Evolutionary conservation across 2,797 vertebrate genomes (phyloP).

Genomic region (Champsocephalus gunnari): DNA sequence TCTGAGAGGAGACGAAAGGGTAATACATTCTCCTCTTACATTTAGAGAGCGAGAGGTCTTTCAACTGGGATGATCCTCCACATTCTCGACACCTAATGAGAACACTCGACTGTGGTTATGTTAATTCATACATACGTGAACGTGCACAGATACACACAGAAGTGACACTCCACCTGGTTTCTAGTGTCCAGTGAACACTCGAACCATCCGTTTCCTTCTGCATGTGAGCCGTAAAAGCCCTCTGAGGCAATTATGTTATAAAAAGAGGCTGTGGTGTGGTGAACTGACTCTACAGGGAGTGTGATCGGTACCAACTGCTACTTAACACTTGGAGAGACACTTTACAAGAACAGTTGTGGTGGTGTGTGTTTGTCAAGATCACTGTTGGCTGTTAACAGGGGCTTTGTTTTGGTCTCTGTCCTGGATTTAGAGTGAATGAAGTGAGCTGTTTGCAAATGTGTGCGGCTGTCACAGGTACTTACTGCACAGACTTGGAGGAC

Average conservation of each 20-base stretch:
- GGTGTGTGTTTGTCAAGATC: conserved; percentile 13
- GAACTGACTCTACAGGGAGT: conserved; percentile 13
- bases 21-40: conserved; percentile 37
- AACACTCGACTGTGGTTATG: conserved; percentile 6
- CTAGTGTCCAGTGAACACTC: conserved; percentile 12
- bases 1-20: conserved; percentile 22
- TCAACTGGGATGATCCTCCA: conserved; percentile 11
- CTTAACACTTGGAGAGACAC: conserved; percentile 22
- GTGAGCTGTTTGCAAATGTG: conserved; percentile 23
- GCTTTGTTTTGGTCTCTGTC: conserved; percentile 10
- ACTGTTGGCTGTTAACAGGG: conserved; percentile 1
- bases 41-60: conserved; percentile 24
- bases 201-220: conserved; percentile 25
- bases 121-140: conserved; percentile 6
- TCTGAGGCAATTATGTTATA: conserved; percentile 28
- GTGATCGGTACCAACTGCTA: conserved; percentile 6
- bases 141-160: neutral
- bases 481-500: conserved; percentile 95
- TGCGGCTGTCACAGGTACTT: conserved; percentile 77
- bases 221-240: conserved; percentile 29
- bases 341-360: conserved; percentile 13
- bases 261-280: conserved; percentile 21
- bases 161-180: conserved; percentile 5
- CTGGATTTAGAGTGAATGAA: conserved; percentile 37
- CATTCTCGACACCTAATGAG: conserved; percentile 13